Evolutionary conservation across 2,888 invertebrate species (phyloP), one percentile per base, ranked within the genome.

Genomic region (Thereva unica): DNA sequence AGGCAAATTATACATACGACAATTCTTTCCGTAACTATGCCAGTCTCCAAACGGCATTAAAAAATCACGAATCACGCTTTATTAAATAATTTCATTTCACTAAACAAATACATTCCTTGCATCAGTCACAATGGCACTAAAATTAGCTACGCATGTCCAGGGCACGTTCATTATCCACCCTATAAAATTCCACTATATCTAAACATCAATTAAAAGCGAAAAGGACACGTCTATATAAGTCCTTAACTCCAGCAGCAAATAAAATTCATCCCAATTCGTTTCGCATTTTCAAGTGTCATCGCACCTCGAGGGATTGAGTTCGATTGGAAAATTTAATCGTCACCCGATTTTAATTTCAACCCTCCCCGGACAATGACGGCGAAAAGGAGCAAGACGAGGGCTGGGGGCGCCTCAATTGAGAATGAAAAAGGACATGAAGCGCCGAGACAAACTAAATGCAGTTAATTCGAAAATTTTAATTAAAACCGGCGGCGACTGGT

Each of bases 281-380:
- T 64, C 64, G 64, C 64, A 64, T 64, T 64, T 64, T 55, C 37
- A 45, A 64, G 64, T 64, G 64, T 64, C 64, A 64, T 64, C 64
- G 40, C 64, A 38, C 54, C 64, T 37, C 42, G 23, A 50, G 55
- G 54, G 12, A 40, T 55, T 34, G 47, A 64, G 40, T 38, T 54
- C 54, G 47, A 57, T 66, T 56, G 57, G 56, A 66, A 66, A 66
- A 66, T 57, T 66, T 57, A 66, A 66, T 66, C 57, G 66, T 66
- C 66, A 66, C 66, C 50, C 57, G 44, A 54, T 64, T 64, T 64
- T 64, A 61, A 61, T 61, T 61, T 50, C 61, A 35, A 50, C 61
- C 50, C 50, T 61, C 41, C 23, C 23, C 23, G 23, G 23, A 23
- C 23, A 23, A 23, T 23, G 23, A 23, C 23, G 23, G 23, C 23